These are phyloP conservation scores for Hyppa rectilinea DNA, from an alignment of 2,888 invertebrate genomes.

Conservation along the genomic window DNA sequence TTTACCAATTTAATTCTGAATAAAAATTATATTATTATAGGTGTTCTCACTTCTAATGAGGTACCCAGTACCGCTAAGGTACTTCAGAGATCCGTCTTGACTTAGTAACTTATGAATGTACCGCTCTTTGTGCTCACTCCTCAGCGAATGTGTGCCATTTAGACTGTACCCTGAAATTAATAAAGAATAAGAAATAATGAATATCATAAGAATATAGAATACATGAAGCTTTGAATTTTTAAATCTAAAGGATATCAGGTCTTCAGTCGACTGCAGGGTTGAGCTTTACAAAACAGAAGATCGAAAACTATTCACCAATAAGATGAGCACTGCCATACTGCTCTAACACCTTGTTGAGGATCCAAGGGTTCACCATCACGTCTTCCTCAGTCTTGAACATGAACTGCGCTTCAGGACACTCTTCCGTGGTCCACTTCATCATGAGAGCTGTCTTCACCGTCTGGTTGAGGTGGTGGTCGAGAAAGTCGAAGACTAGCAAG, in stretches of 20 bases:
- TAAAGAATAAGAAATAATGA: too few species aligned
- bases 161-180: slow-evolving; percentile 79
- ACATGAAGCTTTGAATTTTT: neutral
- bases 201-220: too few species aligned
- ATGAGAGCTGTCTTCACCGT: slow-evolving; percentile 93
- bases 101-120: slow-evolving; percentile 91
- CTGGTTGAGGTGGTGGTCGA: slow-evolving; percentile 92
- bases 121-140: slow-evolving; percentile 88
- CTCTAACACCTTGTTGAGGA: slow-evolving; percentile 74
- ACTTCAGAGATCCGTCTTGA: slow-evolving; percentile 91
- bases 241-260: too few species aligned
- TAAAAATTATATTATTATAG: too few species aligned
- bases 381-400: slow-evolving; percentile 92
- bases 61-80: slow-evolving; percentile 93
- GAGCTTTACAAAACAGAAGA: neutral
- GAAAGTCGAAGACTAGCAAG: slow-evolving; percentile 91
- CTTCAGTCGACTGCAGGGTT: neutral
- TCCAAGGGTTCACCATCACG: slow-evolving; percentile 91
- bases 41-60: slow-evolving; percentile 77
- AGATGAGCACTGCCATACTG: slow-evolving; percentile 80
- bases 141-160: slow-evolving; percentile 88
- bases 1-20: too few species aligned
- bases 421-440: slow-evolving; percentile 90
- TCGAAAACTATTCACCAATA: slow-evolving; percentile 77
- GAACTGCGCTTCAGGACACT: slow-evolving; percentile 89